Evolutionary conservation across 2,888 invertebrate species (phyloP).

Genomic region (Lepidonotus clava): DNA sequence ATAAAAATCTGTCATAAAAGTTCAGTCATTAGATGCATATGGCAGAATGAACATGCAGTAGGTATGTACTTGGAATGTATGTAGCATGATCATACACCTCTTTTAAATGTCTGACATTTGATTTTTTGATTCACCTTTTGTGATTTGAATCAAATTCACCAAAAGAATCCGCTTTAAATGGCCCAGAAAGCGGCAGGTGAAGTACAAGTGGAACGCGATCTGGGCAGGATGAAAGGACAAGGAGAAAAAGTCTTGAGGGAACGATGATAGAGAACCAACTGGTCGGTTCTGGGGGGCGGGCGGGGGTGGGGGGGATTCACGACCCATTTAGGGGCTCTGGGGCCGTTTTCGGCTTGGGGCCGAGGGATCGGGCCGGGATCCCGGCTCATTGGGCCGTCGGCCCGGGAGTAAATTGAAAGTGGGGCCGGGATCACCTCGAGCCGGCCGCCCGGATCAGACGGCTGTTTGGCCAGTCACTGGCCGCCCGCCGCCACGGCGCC

Average conservation of each 20-base stretch:
- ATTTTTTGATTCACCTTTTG: too few relatives aligned
- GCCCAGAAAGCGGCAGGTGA: too few relatives aligned
- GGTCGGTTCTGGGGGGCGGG: background rate
- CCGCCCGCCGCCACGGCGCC: background rate
- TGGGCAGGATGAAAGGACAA: background rate
- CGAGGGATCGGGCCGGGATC: background rate
- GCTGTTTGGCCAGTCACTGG: background rate
- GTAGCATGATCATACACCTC: too few relatives aligned
- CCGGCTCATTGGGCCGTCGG: background rate
- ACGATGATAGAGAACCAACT: conserved; percentile 16
- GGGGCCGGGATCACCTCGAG: conserved; percentile 22
- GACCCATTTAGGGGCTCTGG: conserved; percentile 10
- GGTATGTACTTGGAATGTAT: too few relatives aligned
- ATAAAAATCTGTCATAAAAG: too few relatives aligned
- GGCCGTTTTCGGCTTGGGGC: conserved; percentile 31
- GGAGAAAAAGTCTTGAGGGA: background rate
- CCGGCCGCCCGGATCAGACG: background rate
- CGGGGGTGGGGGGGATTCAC: conserved; percentile 5
- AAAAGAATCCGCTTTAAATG: too few relatives aligned
- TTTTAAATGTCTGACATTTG: too few relatives aligned
- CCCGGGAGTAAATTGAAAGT: conserved; percentile 36
- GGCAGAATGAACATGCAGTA: too few relatives aligned
- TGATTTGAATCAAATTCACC: too few relatives aligned
- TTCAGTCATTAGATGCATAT: too few relatives aligned
- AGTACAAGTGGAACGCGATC: too few relatives aligned